Percentiles rank a stretch among this genome's conserved stretches.
These are phyloP conservation scores for Spongia lamella DNA, from an alignment of 37 sponge, comb jelly and placozoan species.

Conservation along the genomic window DNA sequence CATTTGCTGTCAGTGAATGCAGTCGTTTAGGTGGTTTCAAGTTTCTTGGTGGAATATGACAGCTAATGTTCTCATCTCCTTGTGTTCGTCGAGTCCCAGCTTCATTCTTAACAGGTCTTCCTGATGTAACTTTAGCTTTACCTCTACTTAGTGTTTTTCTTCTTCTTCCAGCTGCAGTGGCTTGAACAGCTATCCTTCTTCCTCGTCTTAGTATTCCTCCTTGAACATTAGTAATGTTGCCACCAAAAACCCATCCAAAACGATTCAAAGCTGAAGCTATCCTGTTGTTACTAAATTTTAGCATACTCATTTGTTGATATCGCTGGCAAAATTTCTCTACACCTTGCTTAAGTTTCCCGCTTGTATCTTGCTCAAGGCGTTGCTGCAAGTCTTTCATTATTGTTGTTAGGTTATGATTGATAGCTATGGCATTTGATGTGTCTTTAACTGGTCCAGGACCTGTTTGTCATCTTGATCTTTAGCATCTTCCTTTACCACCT, in stretches of 20 bases:
- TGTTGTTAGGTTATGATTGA: too few relatives aligned
- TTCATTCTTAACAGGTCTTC: background rate
- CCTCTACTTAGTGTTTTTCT: background rate
- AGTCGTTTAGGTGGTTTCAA: background rate
- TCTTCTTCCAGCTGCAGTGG: conserved; percentile 14
- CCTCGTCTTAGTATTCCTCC: background rate
- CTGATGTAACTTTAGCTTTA: background rate
- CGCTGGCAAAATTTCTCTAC: too few relatives aligned
- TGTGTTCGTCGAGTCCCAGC: background rate
- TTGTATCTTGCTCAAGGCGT: too few relatives aligned
- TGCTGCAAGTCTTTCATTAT: too few relatives aligned
- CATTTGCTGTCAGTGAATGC: background rate
- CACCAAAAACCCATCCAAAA: conserved; percentile 15
- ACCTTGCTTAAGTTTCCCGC: too few relatives aligned
- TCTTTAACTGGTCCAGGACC: too few relatives aligned
- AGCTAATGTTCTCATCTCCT: background rate
- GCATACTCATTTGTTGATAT: too few relatives aligned
- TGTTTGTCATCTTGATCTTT: too few relatives aligned
- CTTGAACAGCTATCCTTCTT: conserved; percentile 11
- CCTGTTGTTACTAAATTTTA: background rate
- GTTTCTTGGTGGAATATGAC: background rate
- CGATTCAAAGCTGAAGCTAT: background rate
- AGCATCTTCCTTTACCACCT: too few relatives aligned
- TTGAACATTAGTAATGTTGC: background rate
- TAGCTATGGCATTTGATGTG: too few relatives aligned